Evolutionary conservation across 1,140 invertebrate species (phyloP), one percentile per base, ranked within the genome.

Genomic region (Stratiolaelaps scimitus): DNA sequence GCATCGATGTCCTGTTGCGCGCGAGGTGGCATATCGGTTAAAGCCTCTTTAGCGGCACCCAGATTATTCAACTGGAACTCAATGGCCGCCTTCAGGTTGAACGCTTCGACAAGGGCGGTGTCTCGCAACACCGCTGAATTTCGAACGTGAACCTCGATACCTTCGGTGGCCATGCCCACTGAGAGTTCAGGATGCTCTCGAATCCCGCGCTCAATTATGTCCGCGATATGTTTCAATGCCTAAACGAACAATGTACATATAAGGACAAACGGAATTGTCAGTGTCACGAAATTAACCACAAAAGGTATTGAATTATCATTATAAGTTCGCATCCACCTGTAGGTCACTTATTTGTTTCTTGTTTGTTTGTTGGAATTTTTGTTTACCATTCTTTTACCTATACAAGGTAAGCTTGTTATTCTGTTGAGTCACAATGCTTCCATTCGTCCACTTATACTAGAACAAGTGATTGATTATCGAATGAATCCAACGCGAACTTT

Each of bases 21-120:
- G 69, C 81, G 68, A 0, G 94, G 94, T 28, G 96, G 96, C 88
- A 99, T 95, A 76, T 98, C 96, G 0, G 89, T 89, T 48, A 99
- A 77, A 0, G 94, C 92, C 78, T 97, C 93, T 74, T 84, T 82
- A 10, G 94, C 91, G 20, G 87, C 84, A 71, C 92, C 81, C 87
- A 88, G 81, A 76, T 98, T 96, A 78, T 94, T 94, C 26, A 93
- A 79, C 74, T 96, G 89, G 77, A 92, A 98, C 77, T 98, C 93
- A 70, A 98, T 93, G 2, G 95, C 95, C 19, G 93, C 93, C 80
- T 97, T 98, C 0, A 99, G 80, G 78, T 98, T 99, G 72, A 98
- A 96, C 0, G 95, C 93, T 79, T 99, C 95, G 17, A 97, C 91
- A 1, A 99, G 78, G 40, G 92, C 92, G 23, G 94, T 96, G 76